A percentile compares a stretch with the other conserved stretches of the same genome.
These are phyloP conservation scores for Suncus etruscus DNA, from an alignment of 2,113 vertebrate species.

Conservation along the genomic window DNA sequence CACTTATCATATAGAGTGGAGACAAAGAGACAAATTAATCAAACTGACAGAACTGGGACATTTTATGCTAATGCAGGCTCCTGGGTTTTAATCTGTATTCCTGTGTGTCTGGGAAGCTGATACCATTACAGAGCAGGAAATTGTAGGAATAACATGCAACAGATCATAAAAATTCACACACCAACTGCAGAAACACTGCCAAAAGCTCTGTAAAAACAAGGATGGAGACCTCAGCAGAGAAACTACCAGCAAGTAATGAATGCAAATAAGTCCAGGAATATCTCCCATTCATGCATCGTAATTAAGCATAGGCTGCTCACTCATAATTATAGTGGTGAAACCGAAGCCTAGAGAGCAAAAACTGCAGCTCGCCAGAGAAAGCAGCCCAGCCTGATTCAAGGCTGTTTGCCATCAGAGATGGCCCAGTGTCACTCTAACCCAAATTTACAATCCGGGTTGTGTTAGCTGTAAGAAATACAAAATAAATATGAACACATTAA, in stretches of 20 bases:
- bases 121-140: conserved; percentile 93
- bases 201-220: conserved; percentile 88
- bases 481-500: conserved; percentile 66
- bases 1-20: conserved; percentile 92
- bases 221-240: conserved; percentile 87
- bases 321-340: conserved; percentile 79
- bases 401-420: conserved; percentile 29
- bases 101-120: conserved; percentile 90
- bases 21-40: conserved; percentile 96
- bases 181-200: conserved; percentile 87
- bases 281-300: conserved; percentile 85
- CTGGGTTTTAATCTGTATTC: conserved; percentile 89
- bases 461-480: neutral
- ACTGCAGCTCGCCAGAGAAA: conserved; percentile 72
- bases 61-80: conserved; percentile 91
- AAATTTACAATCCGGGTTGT: conserved; percentile 2
- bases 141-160: conserved; percentile 91
- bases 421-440: conserved; percentile 39
- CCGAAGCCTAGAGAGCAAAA: conserved; percentile 77
- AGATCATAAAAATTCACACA: conserved; percentile 90
- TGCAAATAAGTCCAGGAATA: conserved; percentile 87
- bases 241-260: conserved; percentile 87
- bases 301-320: conserved; percentile 82
- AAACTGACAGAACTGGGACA: conserved; percentile 93
- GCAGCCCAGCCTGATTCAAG: conserved; percentile 76